Base-by-base conservation (phyloP, 2,888 invertebrate genomes). In the Serripes groenlandicus region DNA sequence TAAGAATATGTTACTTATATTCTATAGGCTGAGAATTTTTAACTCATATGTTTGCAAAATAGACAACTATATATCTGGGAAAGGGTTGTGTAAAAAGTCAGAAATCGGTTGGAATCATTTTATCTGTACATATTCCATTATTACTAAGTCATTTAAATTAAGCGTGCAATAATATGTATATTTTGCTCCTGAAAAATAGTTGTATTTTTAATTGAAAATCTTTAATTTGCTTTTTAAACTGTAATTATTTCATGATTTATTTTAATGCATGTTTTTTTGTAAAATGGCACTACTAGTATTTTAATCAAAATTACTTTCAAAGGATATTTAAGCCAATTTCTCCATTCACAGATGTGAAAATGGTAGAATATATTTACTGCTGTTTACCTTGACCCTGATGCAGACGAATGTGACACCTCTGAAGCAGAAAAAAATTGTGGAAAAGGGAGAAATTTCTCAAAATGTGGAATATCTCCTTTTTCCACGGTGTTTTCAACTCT, bases 151-250 rank as follows among this genome's bases (percentile, higher is more conserved):
- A 78, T 54, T 68, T 32, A 23, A 62, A 70, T 52, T 30, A 35
- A 56, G 34, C n/a, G 78, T 79, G 78, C 78, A 79, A 79, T 79
- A 79, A 58, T 69, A 28, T 79, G 78, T 78, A 78, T 78, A 78
- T 78, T 54, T 78, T 78, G 77, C 62, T 21, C 1, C 21, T 7
- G n/a, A 34, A 62, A 4, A 42, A 49, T 21, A 49, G 21, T 1
- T 49, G 49, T 2, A 49, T 21, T 21, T 49, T 1, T 49, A n/a
- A n/a, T n/a, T n/a, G n/a, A n/a, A n/a, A n/a, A n/a, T n/a, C n/a
- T n/a, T n/a, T n/a, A n/a, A n/a, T n/a, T n/a, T n/a, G n/a, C n/a
- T n/a, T n/a, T n/a, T n/a, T n/a, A n/a, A n/a, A n/a, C n/a, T n/a
- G n/a, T n/a, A n/a, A n/a, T n/a, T n/a, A n/a, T n/a, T n/a, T n/a